Evolutionary conservation across 2,797 vertebrate genomes (phyloP), one percentile per base, ranked within the genome.

Genomic region (Poliocrania exsul): DNA sequence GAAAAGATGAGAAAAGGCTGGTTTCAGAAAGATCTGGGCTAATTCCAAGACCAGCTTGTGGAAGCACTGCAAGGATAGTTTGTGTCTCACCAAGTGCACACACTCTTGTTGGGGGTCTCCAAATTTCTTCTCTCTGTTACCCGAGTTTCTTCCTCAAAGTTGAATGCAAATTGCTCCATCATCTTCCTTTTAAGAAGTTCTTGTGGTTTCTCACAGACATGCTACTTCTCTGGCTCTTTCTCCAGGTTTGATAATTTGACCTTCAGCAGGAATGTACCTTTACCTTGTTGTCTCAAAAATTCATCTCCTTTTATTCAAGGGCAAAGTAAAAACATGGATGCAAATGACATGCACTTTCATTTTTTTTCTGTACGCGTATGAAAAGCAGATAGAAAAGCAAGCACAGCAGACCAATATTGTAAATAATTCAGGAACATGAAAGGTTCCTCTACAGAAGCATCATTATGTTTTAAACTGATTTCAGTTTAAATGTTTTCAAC

Each of bases 401-500:
- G 46, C 51, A 85, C 70, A 70, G 83, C 81, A 94, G 56, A 90
- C 26, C 70, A 88, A 37, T 49, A 70, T 2, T 50, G 26, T 91
- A 87, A 94, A 93, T 91, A 92, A 94, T 92, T 84, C 62, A 92
- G 57, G 28, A 17, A 40, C 25, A n/a, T 14, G 33, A 62, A 83
- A 90, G n/a, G 69, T 64, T 94, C 54, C 53, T 83, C 75, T 88
- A 56, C 44, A 90, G 66, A 82, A 90, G 57, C 65, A 83, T 67
- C 91, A 82, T 57, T 88, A 78, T 50, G 33, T 64, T 92, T 90
- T 85, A 91, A 94, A 79, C 44, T 62, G 61, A 49, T 82, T 92
- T 86, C 78, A 82, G 67, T 60, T 85, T 42, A 87, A 88, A 67
- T 71, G 42, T 69, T 94, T 82, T 86, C 42, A 74, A 18, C 78